These are phyloP conservation scores for Alauda arvensis DNA, from an alignment of 2,797 vertebrate species.

Conservation along the genomic window DNA sequence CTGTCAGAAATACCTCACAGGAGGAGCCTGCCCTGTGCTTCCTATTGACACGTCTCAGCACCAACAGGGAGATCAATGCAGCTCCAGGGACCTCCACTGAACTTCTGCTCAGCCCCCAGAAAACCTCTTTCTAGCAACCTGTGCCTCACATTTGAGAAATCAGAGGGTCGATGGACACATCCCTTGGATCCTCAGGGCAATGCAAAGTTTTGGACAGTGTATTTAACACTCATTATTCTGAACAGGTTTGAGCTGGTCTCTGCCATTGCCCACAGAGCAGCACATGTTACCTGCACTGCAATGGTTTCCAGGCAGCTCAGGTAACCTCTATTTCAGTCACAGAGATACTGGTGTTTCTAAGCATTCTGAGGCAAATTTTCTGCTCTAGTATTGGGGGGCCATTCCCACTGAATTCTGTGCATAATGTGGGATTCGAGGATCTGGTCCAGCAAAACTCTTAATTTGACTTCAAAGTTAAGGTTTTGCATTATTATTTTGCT, in stretches of 20 bases:
- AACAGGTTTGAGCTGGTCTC: neutral
- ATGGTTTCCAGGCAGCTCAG: neutral
- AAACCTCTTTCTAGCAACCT: rapidly evolving
- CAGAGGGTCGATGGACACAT: neutral
- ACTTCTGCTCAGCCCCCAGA: neutral
- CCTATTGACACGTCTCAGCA: neutral
- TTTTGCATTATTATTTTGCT: conserved; percentile 1
- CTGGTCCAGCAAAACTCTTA: neutral
- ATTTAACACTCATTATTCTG: neutral
- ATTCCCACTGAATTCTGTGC: neutral
- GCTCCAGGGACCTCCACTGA: neutral
- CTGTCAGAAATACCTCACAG: neutral
- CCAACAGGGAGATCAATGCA: neutral
- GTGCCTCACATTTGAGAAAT: neutral
- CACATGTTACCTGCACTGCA: neutral
- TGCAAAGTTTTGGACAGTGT: neutral
- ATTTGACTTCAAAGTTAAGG: neutral
- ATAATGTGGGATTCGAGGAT: neutral
- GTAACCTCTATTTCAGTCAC: neutral
- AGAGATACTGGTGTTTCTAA: neutral
- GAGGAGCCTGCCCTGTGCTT: neutral
- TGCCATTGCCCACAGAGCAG: neutral
- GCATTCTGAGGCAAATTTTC: neutral
- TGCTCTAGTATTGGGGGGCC: neutral
- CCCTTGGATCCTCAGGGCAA: neutral